These are phyloP conservation scores for Ictalurus punctatus DNA, from an alignment of 2,113 vertebrate species.

Conservation along the genomic window DNA sequence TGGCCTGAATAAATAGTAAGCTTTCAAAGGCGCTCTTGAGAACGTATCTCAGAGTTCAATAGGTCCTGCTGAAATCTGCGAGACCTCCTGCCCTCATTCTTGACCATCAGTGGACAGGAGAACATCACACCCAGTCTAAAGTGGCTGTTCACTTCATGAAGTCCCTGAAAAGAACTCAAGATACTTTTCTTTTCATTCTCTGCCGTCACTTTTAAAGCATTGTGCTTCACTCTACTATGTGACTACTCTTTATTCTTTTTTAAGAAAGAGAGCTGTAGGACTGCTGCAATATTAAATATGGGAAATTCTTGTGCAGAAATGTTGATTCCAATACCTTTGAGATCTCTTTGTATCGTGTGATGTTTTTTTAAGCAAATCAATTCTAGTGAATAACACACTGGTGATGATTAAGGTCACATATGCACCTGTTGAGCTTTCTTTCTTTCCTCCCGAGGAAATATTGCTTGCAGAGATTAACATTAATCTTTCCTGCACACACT, in stretches of 20 bases:
- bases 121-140: conserved; percentile 42
- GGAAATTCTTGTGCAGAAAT: neutral
- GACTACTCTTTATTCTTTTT: conserved; percentile 21
- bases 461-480: conserved; percentile 48
- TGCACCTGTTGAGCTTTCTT: conserved; percentile 43
- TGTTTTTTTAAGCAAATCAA: neutral
- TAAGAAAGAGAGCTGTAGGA: neutral
- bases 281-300: neutral
- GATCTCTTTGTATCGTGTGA: neutral
- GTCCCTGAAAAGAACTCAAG: conserved; percentile 48
- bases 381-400: neutral
- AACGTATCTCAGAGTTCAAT: conserved; percentile 64
- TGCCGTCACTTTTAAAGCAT: conserved; percentile 34
- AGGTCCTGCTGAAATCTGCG: conserved; percentile 56
- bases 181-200: conserved; percentile 44
- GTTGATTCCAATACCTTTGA: neutral
- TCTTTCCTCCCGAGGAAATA: conserved; percentile 34
- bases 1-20: conserved; percentile 44
- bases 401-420: conserved; percentile 25
- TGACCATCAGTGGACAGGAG: conserved; percentile 47
- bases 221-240: conserved; percentile 20
- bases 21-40: conserved; percentile 57
- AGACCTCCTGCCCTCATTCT: conserved; percentile 53
- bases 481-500: conserved; percentile 53
- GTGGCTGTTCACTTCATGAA: conserved; percentile 49